Base-by-base conservation (phyloP, 2,797 vertebrate species). In the Rallus crepitans region DNA sequence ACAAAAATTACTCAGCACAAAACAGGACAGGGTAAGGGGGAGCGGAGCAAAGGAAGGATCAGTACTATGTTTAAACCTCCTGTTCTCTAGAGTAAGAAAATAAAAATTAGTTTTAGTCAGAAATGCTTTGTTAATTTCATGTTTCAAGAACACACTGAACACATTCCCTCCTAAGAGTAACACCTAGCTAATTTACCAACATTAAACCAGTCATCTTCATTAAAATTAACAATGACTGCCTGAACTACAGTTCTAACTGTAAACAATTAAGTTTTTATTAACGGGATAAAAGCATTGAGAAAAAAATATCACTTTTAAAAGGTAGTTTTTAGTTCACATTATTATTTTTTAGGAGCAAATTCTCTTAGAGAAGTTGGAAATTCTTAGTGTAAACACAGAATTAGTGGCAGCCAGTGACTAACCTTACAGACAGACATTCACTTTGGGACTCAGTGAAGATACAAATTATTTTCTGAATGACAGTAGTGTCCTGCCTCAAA, bases 321-420 rank as follows among this genome's bases (percentile, higher is more conserved):
- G 0, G 0, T 9, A n/a, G 35, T 17, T 77, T 45, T 60, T 77
- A 35, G 42, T 52, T 82, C 12, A 15, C 9, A 10, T 17, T 7
- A 24, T 25, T 39, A 3, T 30, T 24, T 47, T 60, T 84, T 57
- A 47, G 45, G 45, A 69, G 11, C 30, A 52, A 76, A 45, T 25
- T 30, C 7, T 60, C 50, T 57, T 66, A 75, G 75, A 16, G 5
- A 81, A 35, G 31, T n/a, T 39, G 40, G 25, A 85, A 93, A 94
- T 37, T 69, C 50, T 57, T 28, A 27, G 11, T 63, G 47, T 79
- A 90, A 84, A 61, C 33, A 40, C 5, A 17, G 37, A 56, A 57
- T 61, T 48, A 72, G 30, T 55, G 50, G 57, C 28, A 87, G 8
- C 69, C 75, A 53, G 31, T 25, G 17, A 76, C 40, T 57, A 75